Conservation (phyloP, 2,113 vertebrate genomes). For the Centropus bengalensis region DNA sequence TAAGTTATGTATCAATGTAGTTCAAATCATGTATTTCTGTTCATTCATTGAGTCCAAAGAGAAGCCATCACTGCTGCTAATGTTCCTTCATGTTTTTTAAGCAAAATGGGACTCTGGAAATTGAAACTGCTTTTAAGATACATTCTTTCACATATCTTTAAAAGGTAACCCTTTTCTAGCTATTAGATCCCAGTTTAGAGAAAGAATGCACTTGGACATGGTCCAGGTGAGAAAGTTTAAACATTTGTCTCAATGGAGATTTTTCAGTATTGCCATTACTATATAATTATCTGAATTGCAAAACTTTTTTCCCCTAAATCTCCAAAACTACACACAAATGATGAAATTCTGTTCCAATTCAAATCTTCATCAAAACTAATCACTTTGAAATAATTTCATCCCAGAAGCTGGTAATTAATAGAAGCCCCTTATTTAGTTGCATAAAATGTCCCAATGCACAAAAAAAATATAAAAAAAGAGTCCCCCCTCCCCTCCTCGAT, state of each 20-base stretch:
- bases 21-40: background rate
- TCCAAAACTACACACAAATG: background rate
- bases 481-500: rapidly evolving
- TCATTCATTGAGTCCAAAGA: background rate
- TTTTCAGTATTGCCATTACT: background rate
- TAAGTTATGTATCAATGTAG: background rate
- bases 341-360: background rate
- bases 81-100: background rate
- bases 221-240: background rate
- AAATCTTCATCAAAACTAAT: background rate
- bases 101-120: background rate
- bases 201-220: background rate
- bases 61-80: background rate
- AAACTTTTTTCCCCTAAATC: background rate
- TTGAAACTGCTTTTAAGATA: background rate
- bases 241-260: background rate
- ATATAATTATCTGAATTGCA: background rate
- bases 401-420: background rate
- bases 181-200: background rate
- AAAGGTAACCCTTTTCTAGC: background rate
- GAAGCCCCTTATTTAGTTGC: background rate
- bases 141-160: background rate
- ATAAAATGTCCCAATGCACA: background rate
- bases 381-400: background rate
- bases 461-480: background rate